These are phyloP conservation scores for Myotis myotis DNA, from an alignment of 2,797 vertebrate genomes.

Conservation along the genomic window DNA sequence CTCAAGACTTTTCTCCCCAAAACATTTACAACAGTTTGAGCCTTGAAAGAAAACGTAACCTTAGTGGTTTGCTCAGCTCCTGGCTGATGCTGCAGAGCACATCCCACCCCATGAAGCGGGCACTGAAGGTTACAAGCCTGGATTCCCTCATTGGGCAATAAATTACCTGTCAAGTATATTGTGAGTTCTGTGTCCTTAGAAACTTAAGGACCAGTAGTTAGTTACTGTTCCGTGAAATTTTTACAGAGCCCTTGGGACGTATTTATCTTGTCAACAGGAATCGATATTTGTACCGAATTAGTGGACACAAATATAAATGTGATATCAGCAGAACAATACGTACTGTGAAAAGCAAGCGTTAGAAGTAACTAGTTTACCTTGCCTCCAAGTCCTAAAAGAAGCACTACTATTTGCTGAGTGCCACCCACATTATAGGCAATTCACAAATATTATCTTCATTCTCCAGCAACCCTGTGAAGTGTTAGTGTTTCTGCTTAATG, in stretches of 20 bases:
- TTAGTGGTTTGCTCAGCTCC: not conserved
- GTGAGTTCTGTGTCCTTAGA: conserved; percentile 28
- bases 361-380: not conserved
- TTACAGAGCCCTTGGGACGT: not conserved
- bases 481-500: not conserved
- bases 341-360: not conserved
- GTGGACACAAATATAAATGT: not conserved
- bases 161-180: conserved; percentile 12
- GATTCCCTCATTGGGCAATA: conserved; percentile 45
- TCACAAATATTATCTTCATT: not conserved
- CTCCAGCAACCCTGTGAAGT: not conserved
- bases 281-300: conserved; percentile 21
- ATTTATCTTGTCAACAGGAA: conserved; percentile 33
- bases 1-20: not conserved
- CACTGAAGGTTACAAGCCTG: not conserved
- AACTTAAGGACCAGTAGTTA: not conserved
- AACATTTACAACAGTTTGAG: not conserved
- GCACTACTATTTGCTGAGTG: not conserved
- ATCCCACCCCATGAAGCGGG: not conserved
- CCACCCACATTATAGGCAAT: not conserved
- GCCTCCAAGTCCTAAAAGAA: not conserved
- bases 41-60: not conserved
- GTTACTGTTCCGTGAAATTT: not conserved
- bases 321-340: not conserved
- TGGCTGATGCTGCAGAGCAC: conserved; percentile 38